A percentile compares a stretch with the other conserved stretches of the same genome.
Conservation (phyloP, 1,140 invertebrate genomes). For the Zophobas atratus region DNA sequence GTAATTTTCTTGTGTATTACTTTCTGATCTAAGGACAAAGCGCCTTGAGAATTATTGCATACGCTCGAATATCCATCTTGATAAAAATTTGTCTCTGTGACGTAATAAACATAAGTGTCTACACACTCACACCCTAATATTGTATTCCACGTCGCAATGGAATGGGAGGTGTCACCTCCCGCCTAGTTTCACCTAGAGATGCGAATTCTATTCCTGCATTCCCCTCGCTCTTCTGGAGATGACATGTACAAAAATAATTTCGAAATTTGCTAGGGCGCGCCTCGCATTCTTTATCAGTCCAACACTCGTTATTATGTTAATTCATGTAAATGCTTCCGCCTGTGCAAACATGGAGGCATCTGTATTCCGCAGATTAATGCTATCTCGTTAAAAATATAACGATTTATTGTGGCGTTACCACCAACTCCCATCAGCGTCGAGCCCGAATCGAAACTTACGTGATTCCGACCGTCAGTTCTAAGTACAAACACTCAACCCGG, state of each 20-base stretch:
- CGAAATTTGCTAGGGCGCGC: slow-evolving; percentile 29
- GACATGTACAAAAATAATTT: slow-evolving; percentile 38
- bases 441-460: slow-evolving; percentile 2
- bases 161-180: not conserved
- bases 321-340: slow-evolving; percentile 40
- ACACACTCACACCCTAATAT: too few species aligned
- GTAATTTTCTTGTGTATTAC: too few species aligned
- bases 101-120: too few species aligned
- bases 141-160: not conserved
- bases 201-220: not conserved
- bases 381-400: slow-evolving; percentile 40
- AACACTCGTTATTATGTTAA: slow-evolving; percentile 47
- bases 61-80: too few species aligned
- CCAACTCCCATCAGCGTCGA: not conserved
- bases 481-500: slow-evolving; percentile 39
- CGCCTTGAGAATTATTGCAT: too few species aligned
- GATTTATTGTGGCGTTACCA: slow-evolving; percentile 14
- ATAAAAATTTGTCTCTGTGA: too few species aligned
- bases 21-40: too few species aligned
- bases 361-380: slow-evolving; percentile 42
- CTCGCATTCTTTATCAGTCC: slow-evolving; percentile 36
- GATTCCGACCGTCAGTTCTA: not conserved
- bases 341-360: slow-evolving; percentile 41
- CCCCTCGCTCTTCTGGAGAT: not conserved
- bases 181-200: not conserved